These are phyloP conservation scores for Pedicia rivosa DNA, from an alignment of 2,888 invertebrate species.

Conservation along the genomic window DNA sequence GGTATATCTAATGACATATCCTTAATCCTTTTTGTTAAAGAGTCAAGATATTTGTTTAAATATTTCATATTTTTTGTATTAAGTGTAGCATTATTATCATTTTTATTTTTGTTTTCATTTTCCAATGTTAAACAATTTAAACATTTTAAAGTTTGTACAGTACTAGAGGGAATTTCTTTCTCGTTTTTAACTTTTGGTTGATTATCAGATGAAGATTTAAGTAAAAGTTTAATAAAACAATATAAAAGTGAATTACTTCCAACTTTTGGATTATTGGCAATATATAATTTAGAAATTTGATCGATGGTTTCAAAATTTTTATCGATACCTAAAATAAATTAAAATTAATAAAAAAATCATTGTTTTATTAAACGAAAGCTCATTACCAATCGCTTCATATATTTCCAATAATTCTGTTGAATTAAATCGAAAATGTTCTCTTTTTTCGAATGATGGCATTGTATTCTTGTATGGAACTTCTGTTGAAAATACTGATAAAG, in stretches of 20 bases:
- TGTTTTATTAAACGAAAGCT: not conserved
- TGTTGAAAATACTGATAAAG: constrained; percentile 26
- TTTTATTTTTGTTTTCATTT: no score
- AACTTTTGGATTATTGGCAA: not conserved
- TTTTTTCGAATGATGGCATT: constrained; percentile 22
- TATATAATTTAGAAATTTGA: not conserved
- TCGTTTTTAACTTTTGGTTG: no score
- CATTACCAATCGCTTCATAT: constrained; percentile 17
- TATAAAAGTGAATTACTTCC: not conserved
- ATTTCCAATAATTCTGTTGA: constrained; percentile 20
- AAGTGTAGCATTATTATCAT: no score
- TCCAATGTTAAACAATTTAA: no score
- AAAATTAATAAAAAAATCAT: not conserved
- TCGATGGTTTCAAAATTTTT: not conserved
- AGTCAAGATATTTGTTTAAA: no score
- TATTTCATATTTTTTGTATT: no score
- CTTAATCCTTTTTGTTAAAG: no score
- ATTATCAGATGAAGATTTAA: no score
- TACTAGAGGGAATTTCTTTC: no score
- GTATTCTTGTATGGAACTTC: constrained; percentile 25
- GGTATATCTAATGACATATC: no score
- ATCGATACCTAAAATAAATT: not conserved
- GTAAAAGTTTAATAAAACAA: not conserved
- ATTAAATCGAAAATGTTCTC: constrained; percentile 21
- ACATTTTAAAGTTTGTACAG: no score